Evolutionary conservation across 2,888 invertebrate genomes (phyloP), one percentile per base, ranked within the genome.

Genomic region (Dugesia japonica): DNA sequence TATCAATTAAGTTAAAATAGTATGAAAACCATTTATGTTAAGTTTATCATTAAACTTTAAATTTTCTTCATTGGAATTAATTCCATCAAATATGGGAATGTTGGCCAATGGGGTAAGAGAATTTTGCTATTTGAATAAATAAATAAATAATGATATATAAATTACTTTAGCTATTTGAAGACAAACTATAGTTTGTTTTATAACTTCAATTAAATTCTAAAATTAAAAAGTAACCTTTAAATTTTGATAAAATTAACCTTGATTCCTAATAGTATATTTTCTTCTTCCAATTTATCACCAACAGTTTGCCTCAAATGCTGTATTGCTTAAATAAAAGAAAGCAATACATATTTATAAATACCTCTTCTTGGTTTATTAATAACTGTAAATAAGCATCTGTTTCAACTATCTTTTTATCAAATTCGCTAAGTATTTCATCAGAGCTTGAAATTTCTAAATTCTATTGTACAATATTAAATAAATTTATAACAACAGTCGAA

Each of bases 161-260:
- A 78, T 83, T 87, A 92, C 92, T 89, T 95, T 95, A 81, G 94
- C 92, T 85, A 95, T 94, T 89, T 97, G 95, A 81, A 97, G 88
- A 82, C 94, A 89, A 80, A 97, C 94, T 86, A 97, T 97, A 82
- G 94, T 92, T 88, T 97, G 95, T 87, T 97, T 97, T 80, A 97
- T 91, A 82, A 94, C 91, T 86, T 97, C 94, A 85, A 97, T 88
- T 90, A 95, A 92, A 79, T 89, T 89, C 90, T 92, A 87, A 79
- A 87, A 88, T 84, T 79, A 80, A 84, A 83, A 73, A 31, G 7
- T 20, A n/a, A 71, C 42, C 17, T 23, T 42, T 71, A 7, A 72
- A 26, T 31, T 71, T 17, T 31, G 13, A 26, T 33, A 71, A 56
- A 31, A 26, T 71, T 75, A 26, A 56, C 56, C 17, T 56, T 56